Conservation (phyloP, 2,888 invertebrate genomes). For the Rotaria magnacalcarata region DNA sequence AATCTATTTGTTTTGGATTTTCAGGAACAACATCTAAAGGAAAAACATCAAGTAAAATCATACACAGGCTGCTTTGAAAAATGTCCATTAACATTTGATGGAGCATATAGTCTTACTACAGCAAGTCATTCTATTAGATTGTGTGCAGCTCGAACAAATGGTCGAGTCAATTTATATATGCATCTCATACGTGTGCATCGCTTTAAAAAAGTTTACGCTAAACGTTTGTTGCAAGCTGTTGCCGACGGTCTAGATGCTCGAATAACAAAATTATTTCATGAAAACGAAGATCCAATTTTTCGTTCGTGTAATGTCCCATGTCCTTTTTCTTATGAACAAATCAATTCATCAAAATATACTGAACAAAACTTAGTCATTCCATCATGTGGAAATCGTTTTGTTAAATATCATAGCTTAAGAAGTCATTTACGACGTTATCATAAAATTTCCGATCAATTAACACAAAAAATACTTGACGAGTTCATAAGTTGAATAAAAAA, state of each 20-base stretch:
- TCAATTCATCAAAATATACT: neutral
- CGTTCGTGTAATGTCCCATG: neutral
- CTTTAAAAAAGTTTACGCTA: neutral
- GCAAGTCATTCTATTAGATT: neutral
- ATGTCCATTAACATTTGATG: neutral
- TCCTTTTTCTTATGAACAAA: neutral
- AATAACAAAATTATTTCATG: neutral
- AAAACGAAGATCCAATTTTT: neutral
- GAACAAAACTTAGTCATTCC: neutral
- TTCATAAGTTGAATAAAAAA: no score
- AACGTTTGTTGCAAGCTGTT: neutral
- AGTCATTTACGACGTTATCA: neutral
- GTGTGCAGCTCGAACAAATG: accelerated
- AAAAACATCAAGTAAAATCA: no score
- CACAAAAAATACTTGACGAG: no score
- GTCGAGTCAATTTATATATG: neutral
- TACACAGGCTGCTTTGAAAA: no score
- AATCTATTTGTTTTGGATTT: no score
- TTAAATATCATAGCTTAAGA: neutral
- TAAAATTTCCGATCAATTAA: neutral
- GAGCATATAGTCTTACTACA: neutral
- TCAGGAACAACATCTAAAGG: no score
- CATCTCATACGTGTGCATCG: neutral
- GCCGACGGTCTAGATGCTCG: no score
- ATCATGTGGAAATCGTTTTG: neutral